Percentiles rank a stretch among this genome's conserved stretches.
Conservation (phyloP, 2,113 vertebrate species). For the Oncorhynchus clarkii region DNA sequence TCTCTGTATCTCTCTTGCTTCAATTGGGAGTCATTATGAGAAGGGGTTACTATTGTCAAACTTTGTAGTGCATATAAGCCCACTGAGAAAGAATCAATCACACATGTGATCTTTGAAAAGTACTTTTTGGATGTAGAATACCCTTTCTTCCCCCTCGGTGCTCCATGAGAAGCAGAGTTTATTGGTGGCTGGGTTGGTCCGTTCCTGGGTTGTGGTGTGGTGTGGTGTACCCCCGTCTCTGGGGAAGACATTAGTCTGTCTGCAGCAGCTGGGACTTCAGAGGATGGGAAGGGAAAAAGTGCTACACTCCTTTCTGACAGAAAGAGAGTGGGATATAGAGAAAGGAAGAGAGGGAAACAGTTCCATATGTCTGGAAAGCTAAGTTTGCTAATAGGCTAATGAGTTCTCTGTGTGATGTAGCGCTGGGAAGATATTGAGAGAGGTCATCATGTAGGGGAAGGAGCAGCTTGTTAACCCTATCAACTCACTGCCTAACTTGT, state of each 20-base stretch:
- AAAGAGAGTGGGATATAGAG: constrained; percentile 3
- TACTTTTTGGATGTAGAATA: constrained; percentile 21
- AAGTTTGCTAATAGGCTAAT: constrained; percentile 51
- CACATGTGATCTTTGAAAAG: constrained; percentile 30
- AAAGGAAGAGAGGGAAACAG: constrained; percentile 43
- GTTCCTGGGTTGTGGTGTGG: constrained; percentile 36
- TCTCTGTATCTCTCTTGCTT: neutral
- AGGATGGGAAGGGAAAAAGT: constrained; percentile 33
- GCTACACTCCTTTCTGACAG: constrained; percentile 46
- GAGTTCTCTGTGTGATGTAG: constrained; percentile 38
- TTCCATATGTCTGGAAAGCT: constrained; percentile 48
- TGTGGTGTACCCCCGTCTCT: constrained; percentile 56
- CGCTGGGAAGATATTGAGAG: constrained; percentile 12
- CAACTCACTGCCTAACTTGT: no score
- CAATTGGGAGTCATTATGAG: constrained; percentile 4
- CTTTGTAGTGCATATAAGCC: constrained; percentile 7
- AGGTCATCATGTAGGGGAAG: neutral
- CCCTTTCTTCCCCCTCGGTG: constrained; percentile 12
- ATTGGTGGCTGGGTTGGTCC: constrained; percentile 49
- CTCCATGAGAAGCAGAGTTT: constrained; percentile 52
- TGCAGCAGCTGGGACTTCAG: constrained; percentile 64
- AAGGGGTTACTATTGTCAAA: constrained; percentile 14
- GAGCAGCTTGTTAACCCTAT: neutral
- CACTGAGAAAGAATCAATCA: constrained; percentile 31
- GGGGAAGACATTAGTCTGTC: constrained; percentile 72